Evolutionary conservation across 2,797 vertebrate genomes (phyloP), one percentile per base, ranked within the genome.

Genomic region (Picus viridis): DNA sequence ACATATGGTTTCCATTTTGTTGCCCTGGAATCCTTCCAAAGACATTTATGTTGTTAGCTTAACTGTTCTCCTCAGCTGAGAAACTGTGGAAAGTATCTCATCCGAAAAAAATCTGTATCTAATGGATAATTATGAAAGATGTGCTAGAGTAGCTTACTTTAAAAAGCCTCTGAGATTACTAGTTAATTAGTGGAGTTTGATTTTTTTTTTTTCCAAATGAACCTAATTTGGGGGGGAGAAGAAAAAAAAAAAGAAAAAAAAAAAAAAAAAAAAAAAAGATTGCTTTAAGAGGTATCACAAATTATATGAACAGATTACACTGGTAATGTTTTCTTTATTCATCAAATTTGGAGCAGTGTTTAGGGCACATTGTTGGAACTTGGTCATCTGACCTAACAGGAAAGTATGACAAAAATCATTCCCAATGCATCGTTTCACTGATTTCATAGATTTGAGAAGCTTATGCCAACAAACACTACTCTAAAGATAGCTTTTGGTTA

Each of bases 1-100:
- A 93, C 96, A 97, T 93, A 97, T 91, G 95, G 96, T 95, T 95
- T 96, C 83, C 49, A 92, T 97, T 98, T 96, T 95, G 79, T 64
- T 93, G 83, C 79, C 49, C 85, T 95, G 96, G 93, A 96, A 92
- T 67, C 72, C 11, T 91, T 93, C 96, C 91, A 96, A 92, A 90
- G 83, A 95, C 83, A 89, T 96, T 95, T 79, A 85, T 79, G 86
- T 94, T 94, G 91, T 94, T 95, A 95, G 93, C 94, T 97, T 92
- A 95, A 91, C 90, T 80, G 89, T 80, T 95, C 86, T 89, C 83
- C 58, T 96, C 84, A 94, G 57, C 74, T 93, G 78, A 92, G 86
- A 94, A 92, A 53, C 78, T 92, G 90, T 88, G 84, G 94, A 94
- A 95, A 96, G 88, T 79, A 91, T 43, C 88, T 94, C 90, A 95